Evolutionary conservation across 2,888 invertebrate genomes (phyloP).

Genomic region (Monopis laevigella): DNA sequence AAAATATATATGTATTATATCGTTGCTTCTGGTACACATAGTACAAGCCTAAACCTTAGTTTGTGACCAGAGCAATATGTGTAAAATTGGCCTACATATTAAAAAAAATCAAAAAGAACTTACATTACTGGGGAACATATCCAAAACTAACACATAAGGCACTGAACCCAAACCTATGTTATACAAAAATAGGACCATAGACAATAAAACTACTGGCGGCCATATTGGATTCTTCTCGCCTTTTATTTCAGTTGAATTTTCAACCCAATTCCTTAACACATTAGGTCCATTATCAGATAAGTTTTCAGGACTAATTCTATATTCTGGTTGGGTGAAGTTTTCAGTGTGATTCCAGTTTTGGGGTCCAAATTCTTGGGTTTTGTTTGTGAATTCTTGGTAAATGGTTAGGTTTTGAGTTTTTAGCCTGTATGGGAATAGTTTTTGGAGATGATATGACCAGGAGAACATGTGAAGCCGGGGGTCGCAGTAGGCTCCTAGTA

Average conservation of each 20-base stretch:
- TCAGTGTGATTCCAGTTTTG: neutral
- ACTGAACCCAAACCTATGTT: slow-evolving; percentile 58
- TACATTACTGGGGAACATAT: slow-evolving; percentile 50
- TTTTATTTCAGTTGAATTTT: slow-evolving; percentile 6
- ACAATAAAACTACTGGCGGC: slow-evolving; percentile 45
- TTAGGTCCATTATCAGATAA: neutral
- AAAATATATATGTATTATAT: no score
- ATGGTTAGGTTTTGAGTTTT: neutral
- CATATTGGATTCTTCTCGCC: slow-evolving; percentile 31
- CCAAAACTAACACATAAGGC: slow-evolving; percentile 55
- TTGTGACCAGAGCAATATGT: no score
- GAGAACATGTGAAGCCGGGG: slow-evolving; percentile 26
- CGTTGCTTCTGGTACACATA: no score
- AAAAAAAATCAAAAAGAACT: slow-evolving; percentile 26
- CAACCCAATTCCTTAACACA: neutral
- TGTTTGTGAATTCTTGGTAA: neutral
- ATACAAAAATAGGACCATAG: slow-evolving; percentile 47
- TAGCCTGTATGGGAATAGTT: neutral
- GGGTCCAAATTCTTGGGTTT: neutral
- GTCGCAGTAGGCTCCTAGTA: slow-evolving; percentile 52
- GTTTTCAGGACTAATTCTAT: neutral
- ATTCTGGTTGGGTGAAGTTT: neutral
- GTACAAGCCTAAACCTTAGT: no score
- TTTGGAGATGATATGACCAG: neutral
- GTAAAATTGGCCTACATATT: neutral